Base-by-base conservation (phyloP, 35 echinoderm and acorn worm genomes). In the Ophioderma brevispina region DNA sequence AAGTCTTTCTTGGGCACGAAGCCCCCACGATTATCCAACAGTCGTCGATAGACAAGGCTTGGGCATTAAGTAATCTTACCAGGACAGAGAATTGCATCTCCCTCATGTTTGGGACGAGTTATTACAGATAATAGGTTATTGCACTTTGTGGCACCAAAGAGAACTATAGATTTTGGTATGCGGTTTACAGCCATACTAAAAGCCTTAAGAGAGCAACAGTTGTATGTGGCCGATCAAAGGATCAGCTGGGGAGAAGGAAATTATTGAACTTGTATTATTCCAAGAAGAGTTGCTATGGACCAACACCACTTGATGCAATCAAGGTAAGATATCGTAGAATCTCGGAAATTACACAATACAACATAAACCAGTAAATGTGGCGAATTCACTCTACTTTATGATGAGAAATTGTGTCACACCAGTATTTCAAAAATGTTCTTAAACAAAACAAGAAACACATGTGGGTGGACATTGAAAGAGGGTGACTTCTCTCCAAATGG, bases 211-310 rank as follows among this genome's bases (percentile, higher is more conserved):
- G 81, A 78, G 35, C 81, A 92, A 32, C 95, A 94, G 76, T 36
- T 77, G 77, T 80, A 30, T 78, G 42, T 80, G 1, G 76, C 89
- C 4, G 95, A 97, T 64, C 89, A 91, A 40, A 82, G 95, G 76
- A 79, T 92, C 31, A 76, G 80, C 64, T 94, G 92, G 92, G 75
- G 94, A 33, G 84, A 94, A 85, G 87, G 79, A 36, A 84, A 97
- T 23, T 97, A 94, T 46, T 97, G 36, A 96, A 96, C 81, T 87
- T 84, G 10, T 96, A 90, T 82, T 96, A 90, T 84, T 88, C 88
- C 41, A 85, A 89, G 30, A 91, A 86, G 39, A 89, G 77, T 31
- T 88, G 92, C 33, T 78, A 82, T n/a, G 94, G n/a, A 90, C 94
- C 94, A 76, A 96, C 94, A 30, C 91, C 94, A 11, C 42, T 96